These are phyloP conservation scores for Apoda limacodes DNA, from an alignment of 2,888 invertebrate genomes.

Conservation along the genomic window DNA sequence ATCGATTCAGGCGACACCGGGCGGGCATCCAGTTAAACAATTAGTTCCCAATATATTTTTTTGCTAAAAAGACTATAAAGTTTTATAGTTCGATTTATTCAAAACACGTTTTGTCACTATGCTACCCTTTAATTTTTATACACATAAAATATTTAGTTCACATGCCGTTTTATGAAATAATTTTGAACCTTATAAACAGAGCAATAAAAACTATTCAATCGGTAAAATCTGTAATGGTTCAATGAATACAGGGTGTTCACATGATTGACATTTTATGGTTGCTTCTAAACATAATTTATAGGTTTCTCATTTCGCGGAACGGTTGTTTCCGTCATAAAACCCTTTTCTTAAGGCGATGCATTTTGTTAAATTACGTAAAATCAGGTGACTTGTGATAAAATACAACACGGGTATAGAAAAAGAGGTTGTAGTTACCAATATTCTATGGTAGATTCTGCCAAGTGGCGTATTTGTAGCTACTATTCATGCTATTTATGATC, in stretches of 20 bases:
- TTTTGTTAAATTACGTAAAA: conserved; percentile 29
- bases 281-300: conserved; percentile 48
- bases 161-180: no score
- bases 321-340: conserved; percentile 37
- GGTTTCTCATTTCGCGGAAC: conserved; percentile 53
- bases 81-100: conserved; percentile 39
- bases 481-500: no score
- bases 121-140: conserved; percentile 33
- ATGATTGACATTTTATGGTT: conserved; percentile 52
- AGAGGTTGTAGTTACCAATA: no score
- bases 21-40: no score
- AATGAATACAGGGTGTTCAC: conserved; percentile 28
- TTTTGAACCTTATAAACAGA: conserved; percentile 20
- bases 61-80: conserved; percentile 30
- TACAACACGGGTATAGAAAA: conserved; percentile 1
- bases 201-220: conserved; percentile 9
- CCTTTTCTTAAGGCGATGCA: conserved; percentile 29
- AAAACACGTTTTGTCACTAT: conserved; percentile 33
- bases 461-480: no score
- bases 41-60: conserved; percentile 33
- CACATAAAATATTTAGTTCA: no score
- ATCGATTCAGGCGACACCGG: no score
- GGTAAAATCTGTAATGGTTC: conserved; percentile 15
- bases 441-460: no score
- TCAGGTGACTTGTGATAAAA: conserved; percentile 28